Base-by-base conservation (phyloP, 2,888 invertebrate species). In the Campoplex nolae region DNA sequence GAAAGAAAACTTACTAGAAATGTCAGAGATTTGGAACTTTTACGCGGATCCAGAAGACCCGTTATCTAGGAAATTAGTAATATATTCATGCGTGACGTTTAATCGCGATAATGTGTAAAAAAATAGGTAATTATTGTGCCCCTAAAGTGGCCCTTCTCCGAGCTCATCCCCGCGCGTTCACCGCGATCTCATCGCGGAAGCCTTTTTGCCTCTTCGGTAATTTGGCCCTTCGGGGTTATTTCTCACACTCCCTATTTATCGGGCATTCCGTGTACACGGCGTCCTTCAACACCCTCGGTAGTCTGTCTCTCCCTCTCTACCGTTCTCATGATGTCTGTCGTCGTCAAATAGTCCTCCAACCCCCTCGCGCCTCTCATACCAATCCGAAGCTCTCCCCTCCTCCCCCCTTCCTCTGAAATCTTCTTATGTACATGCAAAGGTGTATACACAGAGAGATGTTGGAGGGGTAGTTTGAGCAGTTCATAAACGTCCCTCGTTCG, bases 321-420 rank as follows among this genome's bases (percentile, higher is more conserved):
- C 16, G 8, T 18, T 77, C 77, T 38, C 67, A 8, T 32, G 1
- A 13, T 83, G 28, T 56, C 78, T 71, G 79, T 79, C 83, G 79
- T 54, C 67, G 67, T 35, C 79, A 70, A 83, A 86, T 79, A 71
- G 80, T 83, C 65, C 83, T 76, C 71, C 83, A 67, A 79, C 74
- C 79, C 68, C 58, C 48, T 32, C 42, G 23, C 70, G 62, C 32
- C 51, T 68, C 77, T 38, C 71, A 16, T 18, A 45, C 82, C 82
- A 82, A 78, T 74, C 85, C 68, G 38, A 68, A 45, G 74, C 16
- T 38, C 56, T 23, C 81, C 54, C 74, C 18, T 38, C 18, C 56
- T 38, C 9, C 23, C 56, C 81, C 54, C 74, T 28, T 38, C 18
- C 56, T 54, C 9, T 23, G 9, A 11, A 38, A 74, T 51, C 28